Evolutionary conservation across 2,888 invertebrate species (phyloP), one percentile per base, ranked within the genome.

Genomic region (Sclerodermus sp.): DNA sequence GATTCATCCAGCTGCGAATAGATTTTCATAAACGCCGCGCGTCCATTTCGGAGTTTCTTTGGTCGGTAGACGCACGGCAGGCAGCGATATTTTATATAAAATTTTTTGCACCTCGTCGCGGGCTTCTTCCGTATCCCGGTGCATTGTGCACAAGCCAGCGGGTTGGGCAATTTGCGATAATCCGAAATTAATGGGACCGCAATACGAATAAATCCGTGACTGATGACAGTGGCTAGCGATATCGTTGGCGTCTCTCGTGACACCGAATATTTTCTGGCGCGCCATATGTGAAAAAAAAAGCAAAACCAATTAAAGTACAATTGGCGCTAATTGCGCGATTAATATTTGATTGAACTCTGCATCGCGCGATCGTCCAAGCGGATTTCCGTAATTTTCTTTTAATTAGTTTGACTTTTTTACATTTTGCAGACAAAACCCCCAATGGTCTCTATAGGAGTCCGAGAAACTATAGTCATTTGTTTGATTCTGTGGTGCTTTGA

Each of bases 261-360:
- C 45, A 15, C 40, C 45, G 44, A 46, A 48, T 48, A 41, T 34
- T 61, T 55, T 41, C 41, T 41, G 10, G 51, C 31, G 40, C 17
- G 48, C 8, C 23, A 23, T 23, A 23, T 23, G 23, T 23, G 23
- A 56, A 52, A 55, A 38, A 36, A 53, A 66, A 51, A 62, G 60
- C 60, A 57, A 67, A 67, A 68, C 62, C 68, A 62, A 73, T 72
- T 67, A 67, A 67, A 67, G 64, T 42, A 73, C 71, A 71, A 74
- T 74, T 62, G 68, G 58, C 66, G 70, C 74, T 72, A 73, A 74
- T 75, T 74, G 68, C 68, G 55, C 67, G 60, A 74, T 75, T 72
- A 74, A 74, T 74, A 69, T 70, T 76, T 71, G 64, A 72, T 73
- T 68, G 61, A 63, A 54, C 48, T 55, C 30, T 31, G 38, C 51